phyloP scores from a whole-genome alignment of 1,140 invertebrate genomes.

The Drosophila pseudoobscura region DNA sequence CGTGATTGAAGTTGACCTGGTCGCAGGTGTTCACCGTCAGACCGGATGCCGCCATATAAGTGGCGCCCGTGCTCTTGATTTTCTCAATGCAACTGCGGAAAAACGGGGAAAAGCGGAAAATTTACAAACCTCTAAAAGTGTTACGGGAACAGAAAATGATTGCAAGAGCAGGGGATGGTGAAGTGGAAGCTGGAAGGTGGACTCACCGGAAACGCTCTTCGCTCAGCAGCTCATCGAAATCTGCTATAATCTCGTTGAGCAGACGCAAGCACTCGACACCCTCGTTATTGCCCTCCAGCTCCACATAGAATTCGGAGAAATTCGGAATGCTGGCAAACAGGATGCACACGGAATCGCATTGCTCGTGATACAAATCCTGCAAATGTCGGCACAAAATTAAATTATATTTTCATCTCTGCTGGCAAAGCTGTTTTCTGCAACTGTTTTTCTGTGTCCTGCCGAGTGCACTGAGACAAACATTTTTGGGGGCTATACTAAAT shows the following conservation, averaged over 20 bases:
- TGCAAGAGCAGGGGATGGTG: slow-evolving; percentile 7
- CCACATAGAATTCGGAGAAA: slow-evolving; percentile 98
- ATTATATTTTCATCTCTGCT: not conserved
- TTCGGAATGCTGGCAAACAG: slow-evolving; percentile 98
- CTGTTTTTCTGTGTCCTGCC: too few relatives aligned
- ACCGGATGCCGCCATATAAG: slow-evolving; percentile 98
- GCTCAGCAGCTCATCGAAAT: slow-evolving; percentile 95
- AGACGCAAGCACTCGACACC: slow-evolving; percentile 96
- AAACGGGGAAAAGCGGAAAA: not conserved
- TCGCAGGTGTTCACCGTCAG: slow-evolving; percentile 91
- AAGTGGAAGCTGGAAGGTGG: not conserved
- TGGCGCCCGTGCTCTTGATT: slow-evolving; percentile 98
- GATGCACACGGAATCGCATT: slow-evolving; percentile 96
- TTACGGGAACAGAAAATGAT: not conserved
- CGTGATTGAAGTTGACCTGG: slow-evolving; percentile 89
- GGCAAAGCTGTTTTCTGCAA: too few relatives aligned
- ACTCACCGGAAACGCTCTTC: slow-evolving; percentile 90
- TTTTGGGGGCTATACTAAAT: too few relatives aligned
- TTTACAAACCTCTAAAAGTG: not conserved
- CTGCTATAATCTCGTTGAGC: slow-evolving; percentile 98
- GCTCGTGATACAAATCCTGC: slow-evolving; percentile 97
- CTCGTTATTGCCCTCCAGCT: slow-evolving; percentile 96
- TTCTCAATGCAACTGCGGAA: slow-evolving; percentile 92
- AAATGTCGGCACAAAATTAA: slow-evolving; percentile 16
- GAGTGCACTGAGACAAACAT: too few relatives aligned